Evolutionary conservation across 2,797 vertebrate species (phyloP).

Genomic region (Oreonectes daqikongensis): DNA sequence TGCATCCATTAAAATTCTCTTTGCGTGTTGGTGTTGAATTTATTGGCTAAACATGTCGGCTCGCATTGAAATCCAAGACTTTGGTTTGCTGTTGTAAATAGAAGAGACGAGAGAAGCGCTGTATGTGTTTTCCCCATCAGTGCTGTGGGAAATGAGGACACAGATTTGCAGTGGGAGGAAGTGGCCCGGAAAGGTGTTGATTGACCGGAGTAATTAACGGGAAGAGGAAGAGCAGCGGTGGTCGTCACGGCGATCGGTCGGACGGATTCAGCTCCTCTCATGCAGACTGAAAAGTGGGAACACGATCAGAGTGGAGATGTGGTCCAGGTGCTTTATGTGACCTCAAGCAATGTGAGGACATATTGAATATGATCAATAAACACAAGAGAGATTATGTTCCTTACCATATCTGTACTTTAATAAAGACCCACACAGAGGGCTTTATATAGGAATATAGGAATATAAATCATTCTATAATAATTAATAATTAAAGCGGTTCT

Average conservation of each 20-base stretch:
- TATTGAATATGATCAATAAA: neutral
- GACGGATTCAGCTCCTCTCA: neutral
- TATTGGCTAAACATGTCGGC: neutral
- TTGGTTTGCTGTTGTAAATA: neutral
- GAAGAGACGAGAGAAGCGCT: neutral
- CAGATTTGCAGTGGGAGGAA: constrained; percentile 14
- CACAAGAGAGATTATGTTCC: neutral
- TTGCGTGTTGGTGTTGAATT: neutral
- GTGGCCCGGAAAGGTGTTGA: constrained; percentile 35
- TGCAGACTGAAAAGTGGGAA: neutral
- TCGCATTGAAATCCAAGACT: neutral
- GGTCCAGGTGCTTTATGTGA: constrained; percentile 7
- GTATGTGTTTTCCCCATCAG: neutral
- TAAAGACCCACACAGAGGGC: neutral
- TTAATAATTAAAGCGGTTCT: no score
- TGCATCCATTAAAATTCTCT: no score
- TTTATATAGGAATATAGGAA: neutral
- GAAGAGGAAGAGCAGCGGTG: neutral
- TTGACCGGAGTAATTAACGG: constrained; percentile 28
- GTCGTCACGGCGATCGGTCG: neutral
- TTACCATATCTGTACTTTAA: neutral
- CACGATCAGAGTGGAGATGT: neutral
- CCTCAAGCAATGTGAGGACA: neutral
- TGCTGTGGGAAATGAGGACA: neutral
- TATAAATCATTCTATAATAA: no score